Conservation (phyloP, 2,888 invertebrate species). For the Octonoba sinensis region DNA sequence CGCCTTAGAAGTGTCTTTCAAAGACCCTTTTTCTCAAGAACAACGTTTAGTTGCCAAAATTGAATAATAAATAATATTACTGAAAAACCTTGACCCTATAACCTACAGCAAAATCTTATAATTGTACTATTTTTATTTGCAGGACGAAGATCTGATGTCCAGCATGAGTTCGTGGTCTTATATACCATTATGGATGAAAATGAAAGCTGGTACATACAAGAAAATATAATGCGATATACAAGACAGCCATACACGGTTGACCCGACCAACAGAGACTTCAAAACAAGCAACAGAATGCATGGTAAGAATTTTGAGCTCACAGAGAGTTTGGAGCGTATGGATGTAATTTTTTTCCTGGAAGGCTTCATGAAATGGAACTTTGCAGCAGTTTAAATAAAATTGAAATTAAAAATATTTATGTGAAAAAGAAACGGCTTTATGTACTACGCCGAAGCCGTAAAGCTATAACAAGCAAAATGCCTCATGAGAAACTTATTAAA, state of each 20-base stretch:
- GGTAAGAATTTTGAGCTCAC: slow-evolving; percentile 22
- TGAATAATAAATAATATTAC: neutral
- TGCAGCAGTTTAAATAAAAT: no score
- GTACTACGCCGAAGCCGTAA: no score
- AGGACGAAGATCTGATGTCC: slow-evolving; percentile 52
- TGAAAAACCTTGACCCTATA: no score
- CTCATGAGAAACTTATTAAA: no score
- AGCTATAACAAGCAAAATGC: no score
- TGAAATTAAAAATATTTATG: no score
- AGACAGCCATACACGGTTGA: slow-evolving; percentile 59
- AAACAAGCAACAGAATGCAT: slow-evolving; percentile 64
- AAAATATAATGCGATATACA: slow-evolving; percentile 62
- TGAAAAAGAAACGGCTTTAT: no score
- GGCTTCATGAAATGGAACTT: no score
- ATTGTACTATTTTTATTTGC: neutral
- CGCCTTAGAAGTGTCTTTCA: neutral
- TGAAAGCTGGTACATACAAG: slow-evolving; percentile 65
- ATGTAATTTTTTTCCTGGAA: no score
- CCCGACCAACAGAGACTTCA: slow-evolving; percentile 55
- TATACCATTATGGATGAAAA: slow-evolving; percentile 66
- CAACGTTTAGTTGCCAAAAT: neutral
- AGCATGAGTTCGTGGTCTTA: slow-evolving; percentile 64
- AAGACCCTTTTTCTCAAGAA: neutral
- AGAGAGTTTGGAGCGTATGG: no score
- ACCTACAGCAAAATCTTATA: no score